Percentiles rank a stretch among this genome's conserved stretches.
These are phyloP conservation scores for Glaucopsyche alexis DNA, from an alignment of 2,888 invertebrate species.

Conservation along the genomic window DNA sequence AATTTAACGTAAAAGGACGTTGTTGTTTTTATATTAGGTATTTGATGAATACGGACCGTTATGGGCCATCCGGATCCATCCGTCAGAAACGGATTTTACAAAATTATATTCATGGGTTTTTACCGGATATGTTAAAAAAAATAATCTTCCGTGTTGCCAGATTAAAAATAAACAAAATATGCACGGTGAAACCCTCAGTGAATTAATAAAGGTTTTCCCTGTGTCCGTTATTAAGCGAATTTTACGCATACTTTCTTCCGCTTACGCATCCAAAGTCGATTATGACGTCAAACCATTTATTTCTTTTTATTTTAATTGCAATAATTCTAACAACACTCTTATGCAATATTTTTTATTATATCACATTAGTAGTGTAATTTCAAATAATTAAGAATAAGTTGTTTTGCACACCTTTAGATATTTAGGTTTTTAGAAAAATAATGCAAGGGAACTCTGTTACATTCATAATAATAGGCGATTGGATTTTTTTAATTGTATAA, in stretches of 20 bases:
- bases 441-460: no score
- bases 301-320: background rate
- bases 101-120: background rate
- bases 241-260: slow-evolving; percentile 8
- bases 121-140: background rate
- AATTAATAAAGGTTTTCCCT: slow-evolving; percentile 5
- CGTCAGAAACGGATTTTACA: background rate
- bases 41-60: no score
- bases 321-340: background rate
- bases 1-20: no score
- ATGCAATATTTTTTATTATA: background rate
- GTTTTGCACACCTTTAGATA: no score
- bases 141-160: background rate
- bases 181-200: background rate
- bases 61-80: background rate
- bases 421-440: no score
- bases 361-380: no score
- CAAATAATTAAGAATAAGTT: no score
- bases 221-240: background rate
- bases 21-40: no score
- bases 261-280: background rate
- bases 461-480: no score
- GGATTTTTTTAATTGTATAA: no score
- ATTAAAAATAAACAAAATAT: background rate
- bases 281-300: background rate